Conservation (phyloP, 2,888 invertebrate species). For the Protodeltote pygarga region DNA sequence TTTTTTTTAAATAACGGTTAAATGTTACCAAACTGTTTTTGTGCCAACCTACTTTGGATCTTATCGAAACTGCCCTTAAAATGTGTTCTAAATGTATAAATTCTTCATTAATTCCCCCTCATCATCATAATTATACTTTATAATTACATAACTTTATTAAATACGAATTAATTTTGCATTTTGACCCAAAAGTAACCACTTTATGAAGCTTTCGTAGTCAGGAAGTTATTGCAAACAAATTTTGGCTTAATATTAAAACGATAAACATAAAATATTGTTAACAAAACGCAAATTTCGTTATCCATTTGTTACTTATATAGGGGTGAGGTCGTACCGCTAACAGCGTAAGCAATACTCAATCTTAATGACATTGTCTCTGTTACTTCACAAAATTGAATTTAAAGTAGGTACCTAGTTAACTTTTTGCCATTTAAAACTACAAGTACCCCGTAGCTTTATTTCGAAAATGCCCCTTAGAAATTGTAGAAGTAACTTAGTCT, state of each 20-base stretch:
- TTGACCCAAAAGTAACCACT: constrained; percentile 7
- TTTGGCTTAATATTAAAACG: constrained; percentile 53
- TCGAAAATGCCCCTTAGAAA: no score
- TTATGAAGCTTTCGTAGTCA: constrained; percentile 11
- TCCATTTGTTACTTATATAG: constrained; percentile 54
- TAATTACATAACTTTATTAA: not conserved
- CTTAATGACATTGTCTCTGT: not conserved
- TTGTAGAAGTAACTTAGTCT: no score
- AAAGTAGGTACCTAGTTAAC: no score
- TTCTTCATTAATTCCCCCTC: not conserved
- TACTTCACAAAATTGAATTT: no score
- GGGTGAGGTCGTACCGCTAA: constrained; percentile 28
- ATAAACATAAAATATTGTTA: constrained; percentile 58
- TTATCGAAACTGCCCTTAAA: no score
- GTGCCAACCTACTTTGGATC: no score
- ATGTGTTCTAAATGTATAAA: no score
- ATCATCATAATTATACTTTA: not conserved
- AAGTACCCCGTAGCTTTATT: no score
- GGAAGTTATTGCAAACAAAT: constrained; percentile 47
- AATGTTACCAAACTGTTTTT: no score
- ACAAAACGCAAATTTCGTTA: constrained; percentile 51
- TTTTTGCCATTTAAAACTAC: no score
- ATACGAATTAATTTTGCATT: constrained; percentile 18
- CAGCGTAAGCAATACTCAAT: not conserved
- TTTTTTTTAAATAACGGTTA: no score